Conservation (phyloP, 2,113 vertebrate species). For the Sarotherodon lohbergeri region DNA sequence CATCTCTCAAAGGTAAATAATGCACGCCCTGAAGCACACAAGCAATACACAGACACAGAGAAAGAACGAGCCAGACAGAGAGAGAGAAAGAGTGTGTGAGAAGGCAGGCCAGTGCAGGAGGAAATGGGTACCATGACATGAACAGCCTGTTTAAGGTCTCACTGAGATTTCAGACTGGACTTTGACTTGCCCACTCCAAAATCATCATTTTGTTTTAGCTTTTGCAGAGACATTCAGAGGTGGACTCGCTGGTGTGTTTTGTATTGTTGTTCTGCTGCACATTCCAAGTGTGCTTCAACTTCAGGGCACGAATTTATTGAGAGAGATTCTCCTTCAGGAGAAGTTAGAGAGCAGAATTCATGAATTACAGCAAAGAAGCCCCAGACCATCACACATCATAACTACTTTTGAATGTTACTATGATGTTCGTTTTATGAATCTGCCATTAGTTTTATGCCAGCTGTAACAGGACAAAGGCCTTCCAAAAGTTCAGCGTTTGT, state of each 20-base stretch:
- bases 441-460: background rate
- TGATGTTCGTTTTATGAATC: background rate
- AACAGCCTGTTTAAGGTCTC: background rate
- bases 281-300: background rate
- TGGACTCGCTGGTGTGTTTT: background rate
- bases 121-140: background rate
- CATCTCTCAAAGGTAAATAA: background rate
- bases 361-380: background rate
- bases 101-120: background rate
- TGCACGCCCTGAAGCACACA: background rate
- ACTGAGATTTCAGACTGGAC: background rate
- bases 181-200: background rate
- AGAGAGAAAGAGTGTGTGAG: background rate
- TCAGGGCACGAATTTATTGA: accelerated
- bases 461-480: background rate
- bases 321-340: background rate
- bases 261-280: background rate
- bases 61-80: background rate
- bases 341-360: background rate
- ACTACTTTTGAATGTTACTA: background rate
- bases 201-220: background rate
- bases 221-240: background rate
- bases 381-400: background rate
- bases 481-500: background rate
- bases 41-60: background rate